Percentiles rank a stretch among this genome's conserved stretches.
These are phyloP conservation scores for Drosophila eugracilis DNA, from an alignment of 1,140 invertebrate genomes.

Conservation along the genomic window DNA sequence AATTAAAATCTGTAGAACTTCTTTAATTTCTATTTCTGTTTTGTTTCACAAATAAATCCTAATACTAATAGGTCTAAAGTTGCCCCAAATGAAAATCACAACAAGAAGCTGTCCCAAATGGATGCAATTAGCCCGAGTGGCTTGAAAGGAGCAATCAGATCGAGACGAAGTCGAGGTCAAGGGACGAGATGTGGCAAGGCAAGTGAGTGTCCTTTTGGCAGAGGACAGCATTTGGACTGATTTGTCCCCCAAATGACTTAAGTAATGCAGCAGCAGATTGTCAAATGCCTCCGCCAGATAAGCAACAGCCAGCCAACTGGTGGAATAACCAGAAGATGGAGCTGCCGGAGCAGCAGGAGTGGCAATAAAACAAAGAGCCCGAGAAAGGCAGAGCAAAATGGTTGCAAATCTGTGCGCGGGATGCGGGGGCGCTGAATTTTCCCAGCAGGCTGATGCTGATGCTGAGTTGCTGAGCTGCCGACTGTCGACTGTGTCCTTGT, in stretches of 20 bases:
- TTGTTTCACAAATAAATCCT: too few relatives aligned
- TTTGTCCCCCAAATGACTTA: conserved; percentile 63
- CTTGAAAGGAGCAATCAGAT: conserved; percentile 24
- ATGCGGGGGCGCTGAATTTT: conserved; percentile 13
- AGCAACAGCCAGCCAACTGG: conserved; percentile 25
- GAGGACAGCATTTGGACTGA: conserved; percentile 34
- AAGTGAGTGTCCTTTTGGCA: conserved; percentile 19
- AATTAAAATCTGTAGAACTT: too few relatives aligned
- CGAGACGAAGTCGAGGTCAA: conserved; percentile 1
- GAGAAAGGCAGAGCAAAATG: conserved; percentile 49
- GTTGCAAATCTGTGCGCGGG: conserved; percentile 44
- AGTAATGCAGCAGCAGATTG: conserved; percentile 61
- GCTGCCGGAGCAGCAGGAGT: conserved; percentile 4
- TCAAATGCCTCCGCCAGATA: conserved; percentile 44
- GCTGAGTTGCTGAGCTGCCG: conserved; percentile 24
- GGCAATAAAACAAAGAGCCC: conserved; percentile 39
- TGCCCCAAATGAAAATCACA: background rate
- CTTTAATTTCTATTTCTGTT: too few relatives aligned
- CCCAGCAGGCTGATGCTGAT: conserved; percentile 18
- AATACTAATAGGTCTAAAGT: background rate
- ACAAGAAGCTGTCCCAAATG: conserved; percentile 1
- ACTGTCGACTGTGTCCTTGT: conserved; percentile 54
- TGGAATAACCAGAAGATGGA: background rate
- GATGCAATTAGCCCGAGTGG: conserved; percentile 41
- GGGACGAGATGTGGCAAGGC: conserved; percentile 6